Conservation (phyloP, 2,113 vertebrate species). For the Nesoenas mayeri region DNA sequence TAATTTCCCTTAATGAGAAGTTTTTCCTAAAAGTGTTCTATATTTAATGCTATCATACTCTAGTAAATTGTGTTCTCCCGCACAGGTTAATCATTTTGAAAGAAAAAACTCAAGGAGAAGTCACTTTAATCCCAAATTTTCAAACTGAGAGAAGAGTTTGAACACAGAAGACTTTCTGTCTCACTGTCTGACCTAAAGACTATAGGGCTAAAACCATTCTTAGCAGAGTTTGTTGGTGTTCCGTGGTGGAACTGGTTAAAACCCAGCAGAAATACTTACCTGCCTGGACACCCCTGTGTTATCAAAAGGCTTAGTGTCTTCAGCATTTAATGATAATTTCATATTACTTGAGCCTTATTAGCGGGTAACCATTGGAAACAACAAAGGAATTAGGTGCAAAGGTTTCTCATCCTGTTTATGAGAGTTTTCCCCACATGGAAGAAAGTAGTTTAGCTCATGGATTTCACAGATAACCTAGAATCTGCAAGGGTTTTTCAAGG, state of each 20-base stretch:
- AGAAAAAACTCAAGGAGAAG: neutral
- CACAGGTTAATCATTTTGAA: neutral
- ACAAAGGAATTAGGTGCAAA: neutral
- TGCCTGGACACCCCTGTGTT: neutral
- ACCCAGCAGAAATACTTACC: neutral
- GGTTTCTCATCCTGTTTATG: neutral
- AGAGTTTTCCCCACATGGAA: neutral
- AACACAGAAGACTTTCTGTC: neutral
- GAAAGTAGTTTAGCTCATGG: neutral
- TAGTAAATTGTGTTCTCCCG: neutral
- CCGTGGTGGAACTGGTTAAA: neutral
- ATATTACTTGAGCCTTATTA: neutral
- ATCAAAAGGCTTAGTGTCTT: neutral
- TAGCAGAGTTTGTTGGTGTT: neutral
- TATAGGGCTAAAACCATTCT: neutral
- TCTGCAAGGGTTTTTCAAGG: neutral
- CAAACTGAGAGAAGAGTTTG: neutral
- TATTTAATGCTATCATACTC: neutral
- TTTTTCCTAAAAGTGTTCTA: neutral
- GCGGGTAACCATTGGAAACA: neutral
- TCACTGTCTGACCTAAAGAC: neutral
- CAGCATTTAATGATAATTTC: neutral
- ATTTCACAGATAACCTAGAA: neutral
- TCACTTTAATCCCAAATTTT: neutral
- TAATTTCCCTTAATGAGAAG: neutral